Base-by-base conservation (phyloP, 2,888 invertebrate genomes). In the Zhengitettix transpicula region DNA sequence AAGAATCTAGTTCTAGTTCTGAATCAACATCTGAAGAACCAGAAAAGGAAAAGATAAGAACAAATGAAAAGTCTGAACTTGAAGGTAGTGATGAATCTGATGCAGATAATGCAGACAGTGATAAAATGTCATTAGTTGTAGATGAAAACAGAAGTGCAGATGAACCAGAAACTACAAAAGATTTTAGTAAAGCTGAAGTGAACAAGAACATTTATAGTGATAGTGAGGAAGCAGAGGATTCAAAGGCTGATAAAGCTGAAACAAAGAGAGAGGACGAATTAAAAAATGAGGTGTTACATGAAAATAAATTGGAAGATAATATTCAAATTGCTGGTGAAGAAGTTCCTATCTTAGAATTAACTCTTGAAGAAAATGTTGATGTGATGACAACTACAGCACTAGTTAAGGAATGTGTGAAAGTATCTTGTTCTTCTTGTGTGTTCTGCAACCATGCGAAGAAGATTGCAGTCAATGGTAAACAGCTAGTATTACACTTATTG, bases 361-460 rank as follows among this genome's bases (percentile, higher is more conserved):
- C 84, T 64, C 74, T 91, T 51, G 83, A 89, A 68, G 83, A 80
- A 63, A 85, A 87, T 15, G 70, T 90, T 64, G 89, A 89, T 69
- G 85, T 81, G 71, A 84, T 88, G 71, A 81, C 84, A 61, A 76
- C 86, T 53, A 80, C 84, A 67, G 79, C 84, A 62, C 76, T 90
- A 62, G 70, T 90, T 42, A 85, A 85, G 69, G 83, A 84, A 64
- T 89, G 89, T 72, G 74, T 90, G 57, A 76, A 79, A 64, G 79
- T 82, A 14, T 85, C 88, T 0, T 80, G 83, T 68, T 75, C 80
- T 10, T 77, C 77, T 62, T 92, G 92, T 71, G 81, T 89, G 60
- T 92, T 89, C 71, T 92, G 91, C 69, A 89, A 90, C 69, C 89
- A 91, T 75, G 89, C 88, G 0, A 78, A 88, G 17, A 85, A 87